Percentiles rank a stretch among this genome's conserved stretches.
Conservation (phyloP, 2,113 vertebrate species). For the Aegypius monachus region DNA sequence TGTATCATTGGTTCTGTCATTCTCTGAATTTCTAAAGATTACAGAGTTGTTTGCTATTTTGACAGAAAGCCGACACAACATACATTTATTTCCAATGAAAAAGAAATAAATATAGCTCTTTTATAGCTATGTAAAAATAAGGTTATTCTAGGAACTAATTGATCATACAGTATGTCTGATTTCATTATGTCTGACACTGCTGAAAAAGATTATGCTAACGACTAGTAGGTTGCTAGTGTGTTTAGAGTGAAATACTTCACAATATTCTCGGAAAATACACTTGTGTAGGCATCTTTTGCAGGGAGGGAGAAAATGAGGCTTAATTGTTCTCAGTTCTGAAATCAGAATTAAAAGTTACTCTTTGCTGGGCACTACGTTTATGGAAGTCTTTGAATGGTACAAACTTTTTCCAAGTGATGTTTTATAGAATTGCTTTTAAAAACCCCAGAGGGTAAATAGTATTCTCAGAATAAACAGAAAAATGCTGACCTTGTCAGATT, state of each 20-base stretch:
- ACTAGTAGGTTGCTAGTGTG: background rate
- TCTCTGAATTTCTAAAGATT: background rate
- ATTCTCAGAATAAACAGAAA: constrained; percentile 92
- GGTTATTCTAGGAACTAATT: constrained; percentile 41
- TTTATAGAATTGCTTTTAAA: constrained; percentile 91
- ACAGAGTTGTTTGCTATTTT: background rate
- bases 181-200: constrained; percentile 12
- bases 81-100: background rate
- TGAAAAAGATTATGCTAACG: constrained; percentile 6
- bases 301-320: background rate
- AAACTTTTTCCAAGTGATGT: constrained; percentile 80
- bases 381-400: constrained; percentile 52
- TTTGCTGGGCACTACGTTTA: constrained; percentile 28
- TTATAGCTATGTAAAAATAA: background rate
- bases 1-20: background rate
- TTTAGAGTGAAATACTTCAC: background rate
- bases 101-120: background rate
- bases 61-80: background rate
- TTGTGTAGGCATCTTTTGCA: background rate
- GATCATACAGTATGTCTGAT: background rate
- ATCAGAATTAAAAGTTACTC: constrained; percentile 26
- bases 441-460: constrained; percentile 90
- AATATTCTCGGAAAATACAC: background rate
- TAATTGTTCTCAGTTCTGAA: background rate
- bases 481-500: constrained; percentile 91